A percentile compares a stretch with the other conserved stretches of the same genome.
Conservation (phyloP, 2,113 vertebrate genomes). For the human region DNA sequence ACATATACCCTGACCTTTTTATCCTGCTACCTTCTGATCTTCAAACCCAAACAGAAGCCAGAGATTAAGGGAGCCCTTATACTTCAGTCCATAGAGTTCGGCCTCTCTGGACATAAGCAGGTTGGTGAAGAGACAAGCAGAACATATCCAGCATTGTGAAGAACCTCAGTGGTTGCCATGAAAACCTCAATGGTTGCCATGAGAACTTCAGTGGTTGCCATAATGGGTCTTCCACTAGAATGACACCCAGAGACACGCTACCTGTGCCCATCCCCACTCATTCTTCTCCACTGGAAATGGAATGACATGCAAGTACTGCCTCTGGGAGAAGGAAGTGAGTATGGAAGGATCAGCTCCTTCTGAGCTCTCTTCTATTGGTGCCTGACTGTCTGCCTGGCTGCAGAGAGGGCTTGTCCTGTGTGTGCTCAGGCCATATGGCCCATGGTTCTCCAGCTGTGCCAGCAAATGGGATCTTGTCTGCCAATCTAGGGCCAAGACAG, state of each 20-base stretch:
- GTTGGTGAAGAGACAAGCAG: background rate
- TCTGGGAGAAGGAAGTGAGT: background rate
- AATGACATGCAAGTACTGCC: too few species aligned
- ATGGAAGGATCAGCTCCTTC: fast-evolving
- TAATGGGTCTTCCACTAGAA: background rate
- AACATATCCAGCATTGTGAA: background rate
- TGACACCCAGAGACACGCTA: background rate
- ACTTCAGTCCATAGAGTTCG: background rate
- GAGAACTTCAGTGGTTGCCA: too few species aligned
- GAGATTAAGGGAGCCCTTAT: background rate
- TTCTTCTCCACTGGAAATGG: too few species aligned
- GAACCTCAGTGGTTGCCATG: background rate
- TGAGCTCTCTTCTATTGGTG: background rate
- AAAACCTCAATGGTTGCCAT: too few species aligned
- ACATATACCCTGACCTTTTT: background rate
- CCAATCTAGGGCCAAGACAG: too few species aligned
- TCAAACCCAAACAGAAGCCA: background rate
- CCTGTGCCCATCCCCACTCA: too few species aligned
- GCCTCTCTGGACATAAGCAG: background rate
- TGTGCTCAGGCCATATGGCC: fast-evolving
- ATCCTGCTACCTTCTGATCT: background rate
- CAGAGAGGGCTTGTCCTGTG: background rate
- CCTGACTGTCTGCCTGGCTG: background rate
- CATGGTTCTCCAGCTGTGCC: background rate
- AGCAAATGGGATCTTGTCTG: background rate